These are phyloP conservation scores for Hydractinia symbiolongicarpus DNA, from an alignment of 30 jellyfish, hydroid and myxozoan species.

Conservation along the genomic window DNA sequence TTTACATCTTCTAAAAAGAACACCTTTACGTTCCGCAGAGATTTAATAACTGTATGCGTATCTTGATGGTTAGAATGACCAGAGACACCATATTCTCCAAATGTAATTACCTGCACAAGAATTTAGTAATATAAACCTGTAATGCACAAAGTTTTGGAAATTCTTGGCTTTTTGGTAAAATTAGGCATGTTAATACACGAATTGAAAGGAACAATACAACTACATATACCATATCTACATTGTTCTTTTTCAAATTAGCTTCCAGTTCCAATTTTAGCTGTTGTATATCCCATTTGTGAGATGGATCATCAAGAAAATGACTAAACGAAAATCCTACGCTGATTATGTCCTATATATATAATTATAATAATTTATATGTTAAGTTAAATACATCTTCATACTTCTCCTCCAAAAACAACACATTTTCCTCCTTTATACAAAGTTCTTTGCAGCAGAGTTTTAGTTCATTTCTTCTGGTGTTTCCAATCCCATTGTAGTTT, in stretches of 20 bases:
- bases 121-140: too few relatives aligned
- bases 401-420: conserved; percentile 31
- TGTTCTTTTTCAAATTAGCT: too few relatives aligned
- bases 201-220: too few relatives aligned
- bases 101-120: conserved; percentile 33
- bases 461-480: conserved; percentile 45
- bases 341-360: too few relatives aligned
- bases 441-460: conserved; percentile 29
- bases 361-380: too few relatives aligned
- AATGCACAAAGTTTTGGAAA: too few relatives aligned
- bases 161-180: too few relatives aligned
- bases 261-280: too few relatives aligned
- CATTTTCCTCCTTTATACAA: conserved; percentile 28
- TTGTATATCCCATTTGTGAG: conserved; percentile 25
- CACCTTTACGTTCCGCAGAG: neutral
- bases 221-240: too few relatives aligned
- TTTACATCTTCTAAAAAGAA: conserved; percentile 20
- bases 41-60: conserved; percentile 24
- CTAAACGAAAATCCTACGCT: neutral
- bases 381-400: neutral
- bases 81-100: conserved; percentile 62
- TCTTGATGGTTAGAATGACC: conserved; percentile 61
- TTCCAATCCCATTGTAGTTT: conserved; percentile 51
- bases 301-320: conserved; percentile 50
- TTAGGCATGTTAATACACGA: too few relatives aligned